Evolutionary conservation across 2,113 vertebrate species (phyloP), one percentile per base, ranked within the genome.

Genomic region (Aldabrachelys gigantea): DNA sequence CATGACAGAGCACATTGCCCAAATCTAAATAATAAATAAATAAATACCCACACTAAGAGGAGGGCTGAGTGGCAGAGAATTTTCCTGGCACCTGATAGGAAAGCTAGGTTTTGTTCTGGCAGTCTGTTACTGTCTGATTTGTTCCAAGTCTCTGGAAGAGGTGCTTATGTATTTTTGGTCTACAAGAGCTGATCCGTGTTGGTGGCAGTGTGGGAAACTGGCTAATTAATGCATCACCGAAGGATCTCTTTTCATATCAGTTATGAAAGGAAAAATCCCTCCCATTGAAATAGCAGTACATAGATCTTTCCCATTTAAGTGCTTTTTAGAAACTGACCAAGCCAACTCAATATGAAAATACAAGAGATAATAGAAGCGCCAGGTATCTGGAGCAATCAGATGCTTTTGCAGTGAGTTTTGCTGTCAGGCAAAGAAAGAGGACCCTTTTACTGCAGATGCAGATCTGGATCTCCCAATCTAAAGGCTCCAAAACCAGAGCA

Each of bases 1-100:
- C 29, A 41, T 83, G 80, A 12, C 10, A n/a, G 87, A 22, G 22
- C 22, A 8, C 1, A 0, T 44, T 86, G 0, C 0, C 0, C 50
- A 16, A 47, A 53, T 69, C 62, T 17, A 1, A 21, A 29, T 72
- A 31, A 65, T 80, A 8, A 53, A 4, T 1, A 10, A 52, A 57
- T 1, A 4, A 2, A 8, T 0, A 3, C 44, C 24, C 12, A 56
- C 78, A 57, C 24, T 2, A 24, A 8, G 89, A 89, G 85, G 87
- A 38, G 87, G 52, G 41, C 10, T 75, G 22, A 41, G 38, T 75
- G 38, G 84, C 10, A 35, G 89, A 83, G 80, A 25, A 1, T 24
- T 1, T n/a, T 5, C 1, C 44, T 88, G 92, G 31, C 10, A 78
- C 29, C 0, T 6, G 62, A 50, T 14, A 31, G 44, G 27, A 79